Conservation (phyloP, 2,113 vertebrate species). For the Chinchilla lanigera region DNA sequence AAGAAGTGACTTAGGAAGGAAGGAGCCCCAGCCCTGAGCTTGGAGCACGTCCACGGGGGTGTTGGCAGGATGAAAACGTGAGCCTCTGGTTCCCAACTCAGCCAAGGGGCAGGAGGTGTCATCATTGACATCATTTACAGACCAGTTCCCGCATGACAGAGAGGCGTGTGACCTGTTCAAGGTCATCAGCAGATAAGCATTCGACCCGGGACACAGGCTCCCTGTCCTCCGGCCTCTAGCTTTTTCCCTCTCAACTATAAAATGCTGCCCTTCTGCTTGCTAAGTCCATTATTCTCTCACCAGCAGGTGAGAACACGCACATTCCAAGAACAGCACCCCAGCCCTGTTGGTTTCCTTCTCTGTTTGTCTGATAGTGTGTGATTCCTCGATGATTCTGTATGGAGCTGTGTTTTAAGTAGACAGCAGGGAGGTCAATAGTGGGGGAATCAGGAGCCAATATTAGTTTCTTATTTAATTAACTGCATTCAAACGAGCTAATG, state of each 20-base stretch:
- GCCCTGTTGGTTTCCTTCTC: not conserved
- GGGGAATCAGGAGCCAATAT: not conserved
- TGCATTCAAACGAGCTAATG: slow-evolving; percentile 13
- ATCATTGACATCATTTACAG: not conserved
- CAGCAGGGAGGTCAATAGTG: not conserved
- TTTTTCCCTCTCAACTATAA: not conserved
- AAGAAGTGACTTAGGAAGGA: not conserved
- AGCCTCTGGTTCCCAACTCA: not conserved
- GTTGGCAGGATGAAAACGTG: not conserved
- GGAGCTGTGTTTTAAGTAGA: not conserved
- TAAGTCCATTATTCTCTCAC: not conserved
- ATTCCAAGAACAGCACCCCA: not conserved
- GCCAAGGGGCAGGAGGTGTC: not conserved
- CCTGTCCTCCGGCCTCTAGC: not conserved
- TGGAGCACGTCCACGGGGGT: not conserved
- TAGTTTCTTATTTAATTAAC: slow-evolving; percentile 58
- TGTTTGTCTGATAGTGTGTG: not conserved
- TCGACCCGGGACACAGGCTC: not conserved
- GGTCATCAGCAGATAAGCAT: not conserved
- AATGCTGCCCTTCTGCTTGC: not conserved
- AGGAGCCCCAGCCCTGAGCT: not conserved
- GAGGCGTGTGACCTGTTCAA: not conserved
- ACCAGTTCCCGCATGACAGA: not conserved
- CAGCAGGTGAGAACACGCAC: not conserved
- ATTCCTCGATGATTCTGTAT: not conserved